Base-by-base conservation (phyloP, 2,113 vertebrate genomes). In the Ceyx melanurus region DNA sequence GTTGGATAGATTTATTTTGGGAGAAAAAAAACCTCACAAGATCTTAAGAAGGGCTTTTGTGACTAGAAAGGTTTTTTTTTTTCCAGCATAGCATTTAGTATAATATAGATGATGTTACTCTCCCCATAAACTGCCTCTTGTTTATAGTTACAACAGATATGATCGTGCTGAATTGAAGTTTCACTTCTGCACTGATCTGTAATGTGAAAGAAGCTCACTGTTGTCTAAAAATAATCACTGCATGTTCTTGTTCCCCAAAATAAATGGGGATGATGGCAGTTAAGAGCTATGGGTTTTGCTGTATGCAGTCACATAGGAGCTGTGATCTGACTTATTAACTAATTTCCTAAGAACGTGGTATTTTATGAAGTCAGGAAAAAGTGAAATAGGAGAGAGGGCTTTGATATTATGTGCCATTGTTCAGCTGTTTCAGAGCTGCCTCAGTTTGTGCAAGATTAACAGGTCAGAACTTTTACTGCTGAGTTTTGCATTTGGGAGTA, bases 311-410 rank as follows among this genome's bases (percentile, higher is more conserved):
- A 56, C 42, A 17, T 6, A 54, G n/a, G 26, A 70, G 67, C 56
- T 86, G 51, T 79, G 58, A 88, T 48, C 40, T 86, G 78, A 54
- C 35, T 64, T 50, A 48, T 48, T 21, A 22, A 87, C 7, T 67
- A 58, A 70, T 82, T 82, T 83, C 13, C 18, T 58, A 92, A 81
- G 40, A 78, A 71, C 2, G 2, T 8, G 50, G 9, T 83, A 77
- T 81, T 92, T 79, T 79, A 82, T 67, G 64, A 78, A 86, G 75
- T 46, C 77, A 72, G 53, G 66, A 86, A 93, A 71, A 78, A 17
- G 22, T 35, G 40, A 77, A 67, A 48, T 64, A 62, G 50, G 80
- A 93, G 68, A 86, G 48, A 65, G 51, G 56, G 26, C 22, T 35
- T 86, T 45, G 71, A 74, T 88, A 88, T 82, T 75, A 57, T 58